Evolutionary conservation across 1,140 invertebrate species (phyloP).

Genomic region (Rhysida immarginata): DNA sequence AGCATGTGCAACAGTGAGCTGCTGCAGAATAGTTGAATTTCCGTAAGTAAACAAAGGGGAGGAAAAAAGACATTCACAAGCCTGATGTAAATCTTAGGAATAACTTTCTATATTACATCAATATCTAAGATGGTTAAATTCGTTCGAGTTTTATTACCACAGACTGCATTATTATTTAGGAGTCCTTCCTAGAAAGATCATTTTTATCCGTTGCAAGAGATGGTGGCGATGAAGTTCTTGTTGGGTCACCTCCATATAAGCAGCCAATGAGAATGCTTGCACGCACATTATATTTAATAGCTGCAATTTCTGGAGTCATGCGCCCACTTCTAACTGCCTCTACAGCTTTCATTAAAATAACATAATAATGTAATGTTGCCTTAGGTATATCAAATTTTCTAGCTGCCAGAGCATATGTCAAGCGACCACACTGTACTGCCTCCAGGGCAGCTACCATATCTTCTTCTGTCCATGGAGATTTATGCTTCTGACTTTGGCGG

Average conservation of each 20-base stretch:
- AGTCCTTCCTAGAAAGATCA: background rate
- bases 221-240: background rate
- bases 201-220: background rate
- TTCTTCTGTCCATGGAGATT: constrained; percentile 11
- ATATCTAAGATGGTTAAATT: no score
- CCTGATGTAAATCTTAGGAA: no score
- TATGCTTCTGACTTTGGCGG: constrained; percentile 11
- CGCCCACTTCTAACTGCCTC: constrained; percentile 10
- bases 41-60: no score
- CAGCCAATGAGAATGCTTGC: constrained; percentile 6
- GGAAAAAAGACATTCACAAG: no score
- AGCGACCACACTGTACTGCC: constrained; percentile 8
- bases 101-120: no score
- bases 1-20: no score
- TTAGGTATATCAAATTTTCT: constrained; percentile 11
- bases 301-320: constrained; percentile 11
- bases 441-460: constrained; percentile 10
- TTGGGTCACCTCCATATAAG: background rate
- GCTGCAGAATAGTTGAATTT: no score
- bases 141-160: no score
- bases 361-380: constrained; percentile 11
- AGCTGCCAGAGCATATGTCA: constrained; percentile 10
- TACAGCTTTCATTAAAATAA: constrained; percentile 11
- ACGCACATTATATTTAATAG: constrained; percentile 11
- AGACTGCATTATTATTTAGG: no score